Conservation (phyloP, 2,888 invertebrate species). For the Cheilosia variabilis region DNA sequence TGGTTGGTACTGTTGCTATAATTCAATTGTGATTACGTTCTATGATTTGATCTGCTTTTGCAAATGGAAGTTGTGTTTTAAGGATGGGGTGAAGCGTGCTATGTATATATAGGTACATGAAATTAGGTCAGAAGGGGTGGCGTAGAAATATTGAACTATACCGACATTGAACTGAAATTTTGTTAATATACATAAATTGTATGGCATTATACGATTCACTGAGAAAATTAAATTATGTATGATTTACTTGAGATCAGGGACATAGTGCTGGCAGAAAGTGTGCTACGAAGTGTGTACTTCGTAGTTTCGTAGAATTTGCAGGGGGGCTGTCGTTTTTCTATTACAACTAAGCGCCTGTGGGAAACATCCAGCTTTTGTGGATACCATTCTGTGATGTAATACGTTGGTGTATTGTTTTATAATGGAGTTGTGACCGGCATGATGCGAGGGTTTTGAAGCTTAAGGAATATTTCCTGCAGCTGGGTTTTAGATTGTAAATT, state of each 20-base stretch:
- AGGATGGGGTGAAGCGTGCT: neutral
- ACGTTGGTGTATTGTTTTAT: conserved; percentile 3
- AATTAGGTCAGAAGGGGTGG: conserved; percentile 5
- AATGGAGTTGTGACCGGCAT: neutral
- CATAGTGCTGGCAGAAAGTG: conserved; percentile 6
- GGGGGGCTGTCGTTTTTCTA: conserved; percentile 12
- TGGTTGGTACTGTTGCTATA: conserved; percentile 56
- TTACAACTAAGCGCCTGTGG: conserved; percentile 12
- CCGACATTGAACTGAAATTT: conserved; percentile 23
- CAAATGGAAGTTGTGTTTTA: conserved; percentile 48
- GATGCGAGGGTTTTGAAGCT: neutral
- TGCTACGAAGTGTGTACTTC: neutral
- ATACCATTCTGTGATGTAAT: conserved; percentile 30
- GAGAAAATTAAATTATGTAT: conserved; percentile 63
- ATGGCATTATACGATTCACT: conserved; percentile 50
- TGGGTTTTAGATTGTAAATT: neutral
- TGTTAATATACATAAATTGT: conserved; percentile 62
- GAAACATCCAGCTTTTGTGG: neutral
- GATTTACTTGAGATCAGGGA: conserved; percentile 55
- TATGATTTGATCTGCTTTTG: conserved; percentile 72
- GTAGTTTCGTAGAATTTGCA: conserved; percentile 32
- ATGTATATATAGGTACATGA: conserved; percentile 2
- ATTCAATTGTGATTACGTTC: conserved; percentile 74
- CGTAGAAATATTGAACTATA: conserved; percentile 44
- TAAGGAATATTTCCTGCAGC: neutral